These are phyloP conservation scores for Himalopsyche tibetana DNA, from an alignment of 2,888 invertebrate species.

Conservation along the genomic window DNA sequence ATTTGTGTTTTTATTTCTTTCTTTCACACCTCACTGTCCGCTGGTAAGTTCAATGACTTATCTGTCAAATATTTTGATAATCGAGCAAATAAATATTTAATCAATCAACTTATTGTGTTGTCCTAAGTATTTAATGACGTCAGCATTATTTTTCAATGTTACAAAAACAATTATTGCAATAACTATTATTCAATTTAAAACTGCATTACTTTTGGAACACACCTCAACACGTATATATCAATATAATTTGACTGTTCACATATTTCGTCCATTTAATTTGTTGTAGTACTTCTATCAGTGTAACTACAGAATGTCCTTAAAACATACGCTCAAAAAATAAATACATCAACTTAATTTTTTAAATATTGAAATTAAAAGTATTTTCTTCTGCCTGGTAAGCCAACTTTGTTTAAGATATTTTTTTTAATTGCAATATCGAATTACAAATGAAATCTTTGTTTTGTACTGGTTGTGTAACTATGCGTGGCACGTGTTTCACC, in stretches of 20 bases:
- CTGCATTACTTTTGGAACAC: background rate
- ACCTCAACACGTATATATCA: constrained; percentile 8
- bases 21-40: constrained; percentile 7
- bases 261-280: background rate
- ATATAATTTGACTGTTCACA: background rate
- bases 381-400: no score
- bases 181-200: background rate
- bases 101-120: background rate
- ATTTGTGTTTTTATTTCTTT: constrained; percentile 10
- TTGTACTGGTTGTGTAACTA: no score
- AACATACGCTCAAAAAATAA: background rate
- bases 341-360: no score
- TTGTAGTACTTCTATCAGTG: background rate
- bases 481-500: no score
- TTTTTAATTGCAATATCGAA: no score
- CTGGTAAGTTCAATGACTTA: constrained; percentile 1
- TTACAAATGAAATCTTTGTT: no score
- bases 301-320: background rate
- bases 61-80: constrained; percentile 1
- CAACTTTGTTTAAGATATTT: no score
- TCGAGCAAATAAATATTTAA: background rate
- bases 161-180: background rate
- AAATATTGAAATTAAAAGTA: no score
- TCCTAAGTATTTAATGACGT: background rate
- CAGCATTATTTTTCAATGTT: background rate